These are phyloP conservation scores for Neoascia interrupta DNA, from an alignment of 2,888 invertebrate species.

Conservation along the genomic window DNA sequence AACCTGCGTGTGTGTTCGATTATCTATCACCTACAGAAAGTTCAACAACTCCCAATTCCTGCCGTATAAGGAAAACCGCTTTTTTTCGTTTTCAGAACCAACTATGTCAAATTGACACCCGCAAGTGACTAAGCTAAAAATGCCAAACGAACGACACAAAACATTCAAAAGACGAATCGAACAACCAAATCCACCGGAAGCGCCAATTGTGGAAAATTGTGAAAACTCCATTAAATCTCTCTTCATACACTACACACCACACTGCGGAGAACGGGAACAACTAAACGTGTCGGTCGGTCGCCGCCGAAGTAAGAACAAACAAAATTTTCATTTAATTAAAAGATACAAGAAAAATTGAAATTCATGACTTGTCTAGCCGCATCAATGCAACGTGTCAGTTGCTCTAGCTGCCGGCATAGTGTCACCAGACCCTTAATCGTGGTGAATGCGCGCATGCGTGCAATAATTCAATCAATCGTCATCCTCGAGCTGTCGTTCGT, in stretches of 20 bases:
- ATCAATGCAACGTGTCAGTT: slow-evolving; percentile 45
- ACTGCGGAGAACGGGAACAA: slow-evolving; percentile 14
- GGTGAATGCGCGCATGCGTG: slow-evolving; percentile 64
- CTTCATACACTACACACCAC: background rate
- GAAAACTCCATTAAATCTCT: slow-evolving; percentile 60
- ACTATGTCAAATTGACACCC: slow-evolving; percentile 66
- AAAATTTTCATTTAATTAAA: slow-evolving; percentile 55
- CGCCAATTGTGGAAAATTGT: slow-evolving; percentile 67
- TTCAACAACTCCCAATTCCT: slow-evolving; percentile 54
- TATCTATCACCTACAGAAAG: slow-evolving; percentile 31
- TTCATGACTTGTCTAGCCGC: slow-evolving; percentile 53
- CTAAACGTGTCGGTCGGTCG: background rate
- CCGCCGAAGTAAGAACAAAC: slow-evolving; percentile 30
- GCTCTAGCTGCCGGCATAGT: slow-evolving; percentile 50
- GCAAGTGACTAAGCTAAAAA: slow-evolving; percentile 65
- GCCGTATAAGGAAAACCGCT: slow-evolving; percentile 49
- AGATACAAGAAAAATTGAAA: slow-evolving; percentile 52
- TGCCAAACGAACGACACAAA: slow-evolving; percentile 30
- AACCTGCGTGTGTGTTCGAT: slow-evolving; percentile 2
- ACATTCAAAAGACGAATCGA: slow-evolving; percentile 18
- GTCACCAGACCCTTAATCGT: slow-evolving; percentile 67
- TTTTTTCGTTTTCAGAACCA: slow-evolving; percentile 23
- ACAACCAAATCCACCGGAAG: slow-evolving; percentile 52
- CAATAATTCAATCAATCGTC: slow-evolving; percentile 63
- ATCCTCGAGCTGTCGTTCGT: background rate